Evolutionary conservation across 2,888 invertebrate species (phyloP).

Genomic region (Agriopis marginaria): DNA sequence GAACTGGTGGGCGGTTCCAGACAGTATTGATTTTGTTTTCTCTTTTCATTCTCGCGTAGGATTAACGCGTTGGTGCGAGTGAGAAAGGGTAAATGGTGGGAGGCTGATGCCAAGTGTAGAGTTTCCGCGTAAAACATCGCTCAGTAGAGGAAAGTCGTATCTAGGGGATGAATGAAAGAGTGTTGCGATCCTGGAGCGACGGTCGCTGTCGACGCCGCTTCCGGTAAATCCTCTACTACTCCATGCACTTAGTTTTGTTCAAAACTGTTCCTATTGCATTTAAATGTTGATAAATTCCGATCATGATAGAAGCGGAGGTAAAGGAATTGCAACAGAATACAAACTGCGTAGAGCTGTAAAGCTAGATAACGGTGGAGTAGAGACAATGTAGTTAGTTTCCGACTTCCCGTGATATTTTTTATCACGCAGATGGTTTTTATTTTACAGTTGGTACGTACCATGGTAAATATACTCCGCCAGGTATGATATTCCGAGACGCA

Average conservation of each 20-base stretch:
- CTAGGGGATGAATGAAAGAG: slow-evolving; percentile 84
- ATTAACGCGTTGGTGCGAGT: slow-evolving; percentile 60
- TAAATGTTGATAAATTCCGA: slow-evolving; percentile 44
- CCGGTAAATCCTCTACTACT: slow-evolving; percentile 84
- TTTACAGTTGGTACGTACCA: too few species aligned
- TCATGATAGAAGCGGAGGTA: slow-evolving; percentile 25
- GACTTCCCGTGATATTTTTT: too few species aligned
- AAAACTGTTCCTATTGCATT: slow-evolving; percentile 64
- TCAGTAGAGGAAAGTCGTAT: slow-evolving; percentile 71
- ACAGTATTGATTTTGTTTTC: slow-evolving; percentile 84
- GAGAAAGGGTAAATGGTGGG: slow-evolving; percentile 66
- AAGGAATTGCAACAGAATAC: slow-evolving; percentile 5
- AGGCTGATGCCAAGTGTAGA: slow-evolving; percentile 78
- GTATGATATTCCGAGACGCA: too few species aligned
- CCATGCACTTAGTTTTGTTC: slow-evolving; percentile 80
- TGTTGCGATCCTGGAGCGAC: slow-evolving; percentile 85
- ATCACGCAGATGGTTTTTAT: neutral
- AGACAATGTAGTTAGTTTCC: neutral
- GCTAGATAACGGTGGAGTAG: neutral
- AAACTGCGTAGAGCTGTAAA: neutral
- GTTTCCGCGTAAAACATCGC: slow-evolving; percentile 77
- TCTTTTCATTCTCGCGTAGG: slow-evolving; percentile 67
- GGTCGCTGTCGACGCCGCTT: slow-evolving; percentile 84
- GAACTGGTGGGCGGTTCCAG: slow-evolving; percentile 83
- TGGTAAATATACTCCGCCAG: too few species aligned